Base-by-base conservation (phyloP, 2,113 vertebrate species). In the Naja naja region DNA sequence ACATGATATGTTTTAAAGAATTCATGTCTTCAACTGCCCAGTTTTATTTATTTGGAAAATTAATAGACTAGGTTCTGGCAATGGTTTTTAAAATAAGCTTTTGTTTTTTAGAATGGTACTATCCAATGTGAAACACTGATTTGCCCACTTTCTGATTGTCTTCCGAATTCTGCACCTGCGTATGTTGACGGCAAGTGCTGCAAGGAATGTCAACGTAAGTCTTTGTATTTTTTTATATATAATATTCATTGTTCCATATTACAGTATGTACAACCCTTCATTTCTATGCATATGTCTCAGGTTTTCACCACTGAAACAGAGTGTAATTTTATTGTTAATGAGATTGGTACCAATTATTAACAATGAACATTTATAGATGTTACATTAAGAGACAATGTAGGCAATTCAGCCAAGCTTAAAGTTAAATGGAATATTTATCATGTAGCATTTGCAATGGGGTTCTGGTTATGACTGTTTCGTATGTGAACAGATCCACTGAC, bases 201-300 rank as follows among this genome's bases (percentile, higher is more conserved):
- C 97, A 99, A 99, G 96, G 98, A 99, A 96, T 99, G 99, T 95
- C 98, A 98, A 95, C 95, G 99, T 99, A 96, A 99, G 99, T 98
- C 74, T 90, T 52, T 89, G 52, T 27, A n/a, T 93, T n/a, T 85
- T 27, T 47, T 56, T 20, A 43, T 25, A 60, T 87, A 34, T 39
- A 74, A 34, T 20, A 34, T 47, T 54, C 85, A 58, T 53, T 95
- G 53, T 52, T 52, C 89, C 89, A 45, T n/a, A 92, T 8, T 90
- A 39, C 23, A 34, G 87, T 22, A 58, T 81, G 91, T 87, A 87
- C 88, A 87, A 88, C 49, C 34, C 25, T 87, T 81, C 47, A 49
- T 30, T 91, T 23, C 22, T 25, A n/a, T 60, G 43, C 43, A 49
- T 25, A 4, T 39, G 30, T 52, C 47, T 69, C 86, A 34, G 34